Evolutionary conservation across 2,797 vertebrate genomes (phyloP).

Genomic region (Spinibarbus caldwelli): DNA sequence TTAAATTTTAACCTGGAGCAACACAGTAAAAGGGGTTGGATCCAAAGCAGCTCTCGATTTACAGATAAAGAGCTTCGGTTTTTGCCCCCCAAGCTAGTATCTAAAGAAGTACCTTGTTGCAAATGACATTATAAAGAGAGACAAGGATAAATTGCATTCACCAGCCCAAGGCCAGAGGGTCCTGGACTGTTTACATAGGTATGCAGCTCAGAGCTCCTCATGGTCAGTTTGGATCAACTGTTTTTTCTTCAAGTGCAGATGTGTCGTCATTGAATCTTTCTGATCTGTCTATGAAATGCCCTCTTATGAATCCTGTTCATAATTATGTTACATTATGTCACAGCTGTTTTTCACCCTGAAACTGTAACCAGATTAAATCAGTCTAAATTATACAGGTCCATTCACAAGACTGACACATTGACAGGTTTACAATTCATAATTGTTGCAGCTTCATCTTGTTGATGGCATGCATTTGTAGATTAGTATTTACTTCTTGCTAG

Average conservation of each 20-base stretch:
- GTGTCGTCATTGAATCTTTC: slow-evolving; percentile 3
- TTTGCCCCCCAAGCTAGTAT: slow-evolving; percentile 5
- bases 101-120: slow-evolving; percentile 23
- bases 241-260: slow-evolving; percentile 32
- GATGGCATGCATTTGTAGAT: slow-evolving; percentile 9
- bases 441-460: neutral
- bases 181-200: neutral
- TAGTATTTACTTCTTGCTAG: neutral
- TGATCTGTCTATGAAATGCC: neutral
- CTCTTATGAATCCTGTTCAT: neutral
- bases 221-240: slow-evolving; percentile 23
- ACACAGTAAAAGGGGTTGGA: neutral
- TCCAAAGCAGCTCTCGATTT: slow-evolving; percentile 1
- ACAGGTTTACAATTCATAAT: neutral
- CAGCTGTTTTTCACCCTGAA: slow-evolving; percentile 11
- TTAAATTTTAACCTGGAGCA: slow-evolving; percentile 1
- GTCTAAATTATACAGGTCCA: neutral
- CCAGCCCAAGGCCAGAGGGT: slow-evolving; percentile 21
- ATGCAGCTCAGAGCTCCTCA: neutral
- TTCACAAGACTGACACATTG: neutral
- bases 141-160: slow-evolving; percentile 39
- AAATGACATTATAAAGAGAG: slow-evolving; percentile 22
- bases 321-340: slow-evolving; percentile 13
- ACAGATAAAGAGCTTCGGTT: neutral
- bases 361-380: slow-evolving; percentile 28